Percentiles rank a stretch among this genome's conserved stretches.
Evolutionary conservation across 2,888 invertebrate species (phyloP).

Genomic region (Caenorhabditis zanzibari): DNA sequence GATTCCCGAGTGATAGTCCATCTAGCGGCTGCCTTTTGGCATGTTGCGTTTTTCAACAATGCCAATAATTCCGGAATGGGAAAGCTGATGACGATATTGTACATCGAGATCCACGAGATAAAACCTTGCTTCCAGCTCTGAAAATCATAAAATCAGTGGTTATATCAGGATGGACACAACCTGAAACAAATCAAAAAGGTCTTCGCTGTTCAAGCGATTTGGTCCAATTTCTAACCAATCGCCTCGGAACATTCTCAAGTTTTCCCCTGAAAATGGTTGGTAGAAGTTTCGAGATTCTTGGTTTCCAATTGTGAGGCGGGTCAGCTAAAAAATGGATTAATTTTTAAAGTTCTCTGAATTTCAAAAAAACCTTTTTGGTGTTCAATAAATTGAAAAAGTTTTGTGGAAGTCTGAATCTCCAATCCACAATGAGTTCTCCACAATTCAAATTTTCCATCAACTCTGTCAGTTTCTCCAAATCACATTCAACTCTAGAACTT

Average conservation of each 20-base stretch:
- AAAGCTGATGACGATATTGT: constrained; percentile 44
- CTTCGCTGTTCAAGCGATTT: constrained; percentile 10
- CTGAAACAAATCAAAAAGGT: constrained; percentile 12
- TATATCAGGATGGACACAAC: neutral
- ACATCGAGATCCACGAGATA: constrained; percentile 5
- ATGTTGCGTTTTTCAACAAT: constrained; percentile 24
- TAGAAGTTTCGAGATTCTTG: constrained; percentile 34
- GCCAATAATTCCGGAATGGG: constrained; percentile 9
- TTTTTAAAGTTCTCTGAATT: neutral
- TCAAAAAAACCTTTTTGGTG: neutral
- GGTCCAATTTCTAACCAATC: constrained; percentile 45
- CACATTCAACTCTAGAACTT: constrained; percentile 39
- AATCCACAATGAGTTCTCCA: constrained; percentile 37
- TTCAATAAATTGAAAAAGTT: constrained; percentile 26
- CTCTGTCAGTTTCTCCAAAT: constrained; percentile 12
- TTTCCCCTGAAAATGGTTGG: constrained; percentile 6
- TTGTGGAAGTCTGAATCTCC: constrained; percentile 43
- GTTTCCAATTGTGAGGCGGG: constrained; percentile 33
- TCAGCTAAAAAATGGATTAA: constrained; percentile 7
- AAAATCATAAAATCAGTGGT: neutral
- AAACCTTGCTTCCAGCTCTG: constrained; percentile 34
- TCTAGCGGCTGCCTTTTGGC: constrained; percentile 14
- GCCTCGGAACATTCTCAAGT: constrained; percentile 36
- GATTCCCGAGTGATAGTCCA: constrained; percentile 12
- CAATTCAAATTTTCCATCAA: constrained; percentile 17